Percentiles rank a stretch among this genome's conserved stretches.
phyloP scores from a whole-genome alignment of 2,888 invertebrate genomes.

The Leptodirus hochenwartii region DNA sequence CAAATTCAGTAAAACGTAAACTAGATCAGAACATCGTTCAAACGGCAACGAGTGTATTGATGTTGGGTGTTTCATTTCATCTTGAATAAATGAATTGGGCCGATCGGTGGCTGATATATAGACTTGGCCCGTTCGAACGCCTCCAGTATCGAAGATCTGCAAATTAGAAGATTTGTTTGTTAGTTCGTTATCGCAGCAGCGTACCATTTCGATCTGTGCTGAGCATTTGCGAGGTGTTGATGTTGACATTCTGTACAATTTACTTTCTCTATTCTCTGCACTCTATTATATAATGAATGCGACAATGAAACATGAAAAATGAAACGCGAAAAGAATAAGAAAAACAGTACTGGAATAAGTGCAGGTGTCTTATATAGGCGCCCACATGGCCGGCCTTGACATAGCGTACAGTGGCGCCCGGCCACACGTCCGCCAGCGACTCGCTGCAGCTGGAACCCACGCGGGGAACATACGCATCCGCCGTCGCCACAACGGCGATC shows the following conservation, averaged over 20 bases:
- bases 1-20: too few species aligned
- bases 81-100: too few species aligned
- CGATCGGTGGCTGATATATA: conserved; percentile 18
- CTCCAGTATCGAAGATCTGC: conserved; percentile 55
- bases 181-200: conserved; percentile 7
- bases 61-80: too few species aligned
- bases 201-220: conserved; percentile 1
- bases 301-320: too few species aligned
- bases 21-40: too few species aligned
- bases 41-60: too few species aligned
- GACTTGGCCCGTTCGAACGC: conserved; percentile 53
- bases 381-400: conserved; percentile 80
- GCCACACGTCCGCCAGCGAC: conserved; percentile 92
- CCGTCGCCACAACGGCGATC: conserved; percentile 76
- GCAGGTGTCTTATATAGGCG: conserved; percentile 70
- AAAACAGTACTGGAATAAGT: not conserved
- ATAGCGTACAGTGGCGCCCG: conserved; percentile 74
- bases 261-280: too few species aligned
- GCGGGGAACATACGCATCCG: conserved; percentile 82
- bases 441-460: conserved; percentile 64
- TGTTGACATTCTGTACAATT: too few species aligned
- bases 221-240: conserved; percentile 1
- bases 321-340: too few species aligned
- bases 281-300: too few species aligned
- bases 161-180: conserved; percentile 18